Base-by-base conservation (phyloP, 2,888 invertebrate genomes). In the Drosophila vallismaia region DNA sequence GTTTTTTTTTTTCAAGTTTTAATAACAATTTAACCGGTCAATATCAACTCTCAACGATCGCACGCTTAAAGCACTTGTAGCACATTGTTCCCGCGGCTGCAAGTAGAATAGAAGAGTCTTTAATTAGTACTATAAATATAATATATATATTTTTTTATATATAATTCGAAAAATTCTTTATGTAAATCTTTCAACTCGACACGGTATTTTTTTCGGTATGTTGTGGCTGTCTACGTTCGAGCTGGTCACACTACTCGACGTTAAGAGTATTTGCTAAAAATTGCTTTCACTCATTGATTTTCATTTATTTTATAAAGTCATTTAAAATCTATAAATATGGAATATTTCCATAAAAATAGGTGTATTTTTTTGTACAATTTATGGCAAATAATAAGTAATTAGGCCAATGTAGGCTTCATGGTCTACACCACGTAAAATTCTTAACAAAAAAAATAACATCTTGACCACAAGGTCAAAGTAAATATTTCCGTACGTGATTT, bases 271-370 rank as follows among this genome's bases (percentile, higher is more conserved):
- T 58, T 28, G 57, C 64, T 56, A 68, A 70, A 44, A 67, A 44
- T 58, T 71, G 57, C 64, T 58, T 79, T 79, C 78, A 71, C 68
- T 79, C 76, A 88, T 88, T 89, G 88, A 88, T 88, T 89, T 89
- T 87, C 77, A 75, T 78, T 67, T 64, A 38, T 56, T 46, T 19
- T 12, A 36, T 36, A n/a, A 36, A n/a, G 8, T 26, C 36, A 53
- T 10, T 67, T 45, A 19, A 36, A 28, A n/a, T 31, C 42, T 38
- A 36, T 12, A 38, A 26, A 19, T 12, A 9, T 24, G 7, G 6
- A 28, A 28, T 28, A n/a, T 36, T 36, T 36, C 12, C 36, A 5
- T 36, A n/a, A 5, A 2, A 6, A 36, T n/a, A 36, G 6, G 2
- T 12, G 5, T 36, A 36, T 5, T 36, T 36, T 36, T 12, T 19